Evolutionary conservation across 2,797 vertebrate genomes (phyloP).

Genomic region (Acanthiza pusilla): DNA sequence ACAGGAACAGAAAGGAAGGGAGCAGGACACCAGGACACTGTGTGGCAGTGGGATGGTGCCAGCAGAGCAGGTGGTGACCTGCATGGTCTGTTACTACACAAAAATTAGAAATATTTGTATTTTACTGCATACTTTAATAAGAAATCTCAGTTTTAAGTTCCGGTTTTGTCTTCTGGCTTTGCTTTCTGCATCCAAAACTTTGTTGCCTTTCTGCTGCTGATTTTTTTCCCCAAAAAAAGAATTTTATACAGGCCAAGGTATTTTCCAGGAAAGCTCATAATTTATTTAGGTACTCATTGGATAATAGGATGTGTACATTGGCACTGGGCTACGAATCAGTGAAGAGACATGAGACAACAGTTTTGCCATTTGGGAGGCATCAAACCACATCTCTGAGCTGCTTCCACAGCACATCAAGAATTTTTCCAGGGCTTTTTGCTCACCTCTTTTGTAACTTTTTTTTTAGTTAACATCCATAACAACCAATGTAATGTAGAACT

Average conservation of each 20-base stretch:
- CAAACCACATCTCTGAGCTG: background rate
- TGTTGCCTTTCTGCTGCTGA: background rate
- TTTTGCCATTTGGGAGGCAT: background rate
- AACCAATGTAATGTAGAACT: background rate
- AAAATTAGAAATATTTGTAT: background rate
- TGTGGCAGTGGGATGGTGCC: background rate
- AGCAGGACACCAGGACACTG: background rate
- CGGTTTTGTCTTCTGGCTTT: background rate
- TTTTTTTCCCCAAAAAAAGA: background rate
- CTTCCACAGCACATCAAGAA: background rate
- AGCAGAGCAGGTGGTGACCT: background rate
- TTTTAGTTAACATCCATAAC: background rate
- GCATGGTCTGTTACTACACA: fast-evolving
- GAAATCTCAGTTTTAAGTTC: background rate
- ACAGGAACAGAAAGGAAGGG: background rate
- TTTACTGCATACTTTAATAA: background rate
- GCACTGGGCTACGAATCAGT: background rate
- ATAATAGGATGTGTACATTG: background rate
- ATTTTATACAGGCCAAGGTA: background rate
- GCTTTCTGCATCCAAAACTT: background rate
- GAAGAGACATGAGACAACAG: background rate
- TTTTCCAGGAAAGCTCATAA: background rate
- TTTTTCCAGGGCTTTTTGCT: background rate
- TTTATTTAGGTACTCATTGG: background rate
- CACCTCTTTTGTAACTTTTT: background rate